phyloP scores from a whole-genome alignment of 2,888 invertebrate species.

The Eupithecia insigniata region DNA sequence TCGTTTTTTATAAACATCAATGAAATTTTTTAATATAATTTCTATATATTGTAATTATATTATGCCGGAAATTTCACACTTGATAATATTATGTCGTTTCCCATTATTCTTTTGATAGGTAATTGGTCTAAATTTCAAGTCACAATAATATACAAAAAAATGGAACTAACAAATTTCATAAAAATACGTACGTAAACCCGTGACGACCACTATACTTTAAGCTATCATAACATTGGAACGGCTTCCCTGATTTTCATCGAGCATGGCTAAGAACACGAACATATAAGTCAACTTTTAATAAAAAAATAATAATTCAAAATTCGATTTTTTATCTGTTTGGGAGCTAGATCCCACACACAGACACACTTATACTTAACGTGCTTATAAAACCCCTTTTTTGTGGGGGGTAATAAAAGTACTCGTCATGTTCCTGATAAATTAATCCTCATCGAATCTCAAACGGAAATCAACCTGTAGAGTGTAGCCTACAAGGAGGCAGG shows the following conservation, averaged over 20 bases:
- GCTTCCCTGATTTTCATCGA: not conserved
- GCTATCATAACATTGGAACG: not conserved
- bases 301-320: not conserved
- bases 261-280: not conserved
- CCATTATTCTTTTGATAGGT: not conserved
- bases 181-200: no score
- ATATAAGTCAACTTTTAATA: not conserved
- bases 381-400: not conserved
- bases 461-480: slow-evolving; percentile 5
- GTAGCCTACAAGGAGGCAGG: slow-evolving; percentile 1
- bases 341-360: not conserved
- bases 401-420: not conserved
- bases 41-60: no score
- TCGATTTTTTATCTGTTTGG: not conserved
- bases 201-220: not conserved
- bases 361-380: not conserved
- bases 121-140: no score
- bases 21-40: not conserved
- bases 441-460: slow-evolving; percentile 1
- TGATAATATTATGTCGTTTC: not conserved
- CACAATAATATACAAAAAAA: no score
- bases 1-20: not conserved
- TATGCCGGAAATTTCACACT: not conserved
- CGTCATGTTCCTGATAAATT: not conserved
- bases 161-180: no score